These are phyloP conservation scores for Polyodon spathula DNA, from an alignment of 2,113 vertebrate species.

Conservation along the genomic window DNA sequence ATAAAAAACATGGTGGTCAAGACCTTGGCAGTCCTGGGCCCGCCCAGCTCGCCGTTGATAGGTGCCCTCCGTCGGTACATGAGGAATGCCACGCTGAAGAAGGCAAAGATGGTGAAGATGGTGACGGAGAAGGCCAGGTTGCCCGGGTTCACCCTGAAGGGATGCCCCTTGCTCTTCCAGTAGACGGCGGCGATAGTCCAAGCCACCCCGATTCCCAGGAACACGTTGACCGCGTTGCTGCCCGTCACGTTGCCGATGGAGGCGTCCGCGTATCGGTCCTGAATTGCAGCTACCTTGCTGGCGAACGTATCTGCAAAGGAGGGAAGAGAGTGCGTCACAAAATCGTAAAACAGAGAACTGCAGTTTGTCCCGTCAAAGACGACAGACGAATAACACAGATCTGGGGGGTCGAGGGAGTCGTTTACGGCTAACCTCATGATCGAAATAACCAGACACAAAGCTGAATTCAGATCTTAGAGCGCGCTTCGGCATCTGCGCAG, in stretches of 20 bases:
- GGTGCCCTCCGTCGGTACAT: slow-evolving; percentile 60
- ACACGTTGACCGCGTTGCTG: slow-evolving; percentile 73
- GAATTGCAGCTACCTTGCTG: slow-evolving; percentile 70
- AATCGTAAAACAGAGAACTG: not conserved
- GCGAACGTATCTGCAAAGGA: slow-evolving; percentile 62
- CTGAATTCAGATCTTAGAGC: too few species aligned
- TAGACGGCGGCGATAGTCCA: slow-evolving; percentile 70
- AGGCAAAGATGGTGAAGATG: slow-evolving; percentile 62
- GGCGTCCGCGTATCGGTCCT: slow-evolving; percentile 71
- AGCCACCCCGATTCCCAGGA: slow-evolving; percentile 70
- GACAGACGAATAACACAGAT: too few species aligned
- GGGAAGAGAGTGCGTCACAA: not conserved
- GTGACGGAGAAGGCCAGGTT: slow-evolving; percentile 73
- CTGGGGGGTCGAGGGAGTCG: too few species aligned
- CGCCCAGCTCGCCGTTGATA: slow-evolving; percentile 62
- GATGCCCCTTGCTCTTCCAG: slow-evolving; percentile 55
- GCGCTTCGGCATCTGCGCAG: too few species aligned
- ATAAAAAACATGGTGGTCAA: slow-evolving; percentile 59
- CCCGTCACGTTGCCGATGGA: slow-evolving; percentile 75
- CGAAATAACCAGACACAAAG: too few species aligned
- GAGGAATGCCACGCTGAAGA: slow-evolving; percentile 46
- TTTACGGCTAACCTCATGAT: too few species aligned
- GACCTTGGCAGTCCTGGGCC: slow-evolving; percentile 63
- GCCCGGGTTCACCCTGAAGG: slow-evolving; percentile 58
- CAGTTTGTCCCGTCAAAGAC: too few species aligned